Conservation (phyloP, 2,797 vertebrate genomes). For the Lophura swinhoii region DNA sequence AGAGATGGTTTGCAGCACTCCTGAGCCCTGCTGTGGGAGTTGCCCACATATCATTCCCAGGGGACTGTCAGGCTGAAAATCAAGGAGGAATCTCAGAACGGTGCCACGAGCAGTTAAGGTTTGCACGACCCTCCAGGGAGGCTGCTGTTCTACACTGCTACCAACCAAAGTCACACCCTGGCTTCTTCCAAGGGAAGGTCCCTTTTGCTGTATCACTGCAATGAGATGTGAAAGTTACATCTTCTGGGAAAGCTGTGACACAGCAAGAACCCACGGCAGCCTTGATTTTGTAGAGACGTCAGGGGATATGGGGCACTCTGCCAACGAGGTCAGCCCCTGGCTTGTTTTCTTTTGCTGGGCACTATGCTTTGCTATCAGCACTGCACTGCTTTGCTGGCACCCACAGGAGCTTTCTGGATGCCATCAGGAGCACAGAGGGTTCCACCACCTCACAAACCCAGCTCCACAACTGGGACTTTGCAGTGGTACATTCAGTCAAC, state of each 20-base stretch:
- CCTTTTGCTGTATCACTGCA: fast-evolving
- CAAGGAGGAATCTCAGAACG: fast-evolving
- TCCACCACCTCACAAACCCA: neutral
- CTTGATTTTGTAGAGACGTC: fast-evolving
- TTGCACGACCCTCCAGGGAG: neutral
- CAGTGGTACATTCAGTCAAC: neutral
- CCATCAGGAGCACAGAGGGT: neutral
- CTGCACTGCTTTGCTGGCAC: too few species aligned
- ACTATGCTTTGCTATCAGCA: too few species aligned
- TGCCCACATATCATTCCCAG: neutral
- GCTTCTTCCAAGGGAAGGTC: neutral
- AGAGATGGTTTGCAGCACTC: neutral
- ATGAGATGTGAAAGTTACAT: neutral
- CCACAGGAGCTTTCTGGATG: neutral
- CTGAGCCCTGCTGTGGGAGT: neutral
- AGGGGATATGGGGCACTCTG: too few species aligned
- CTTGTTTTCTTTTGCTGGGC: too few species aligned
- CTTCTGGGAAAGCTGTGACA: neutral
- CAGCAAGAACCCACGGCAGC: fast-evolving
- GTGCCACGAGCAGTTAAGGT: too few species aligned
- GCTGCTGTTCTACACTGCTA: neutral
- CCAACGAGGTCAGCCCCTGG: neutral
- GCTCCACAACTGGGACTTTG: neutral
- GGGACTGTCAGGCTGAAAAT: fast-evolving
- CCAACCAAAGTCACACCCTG: fast-evolving